phyloP scores from a whole-genome alignment of 92 coral and sea anemone genomes.

The Zoanthus gigantus region DNA sequence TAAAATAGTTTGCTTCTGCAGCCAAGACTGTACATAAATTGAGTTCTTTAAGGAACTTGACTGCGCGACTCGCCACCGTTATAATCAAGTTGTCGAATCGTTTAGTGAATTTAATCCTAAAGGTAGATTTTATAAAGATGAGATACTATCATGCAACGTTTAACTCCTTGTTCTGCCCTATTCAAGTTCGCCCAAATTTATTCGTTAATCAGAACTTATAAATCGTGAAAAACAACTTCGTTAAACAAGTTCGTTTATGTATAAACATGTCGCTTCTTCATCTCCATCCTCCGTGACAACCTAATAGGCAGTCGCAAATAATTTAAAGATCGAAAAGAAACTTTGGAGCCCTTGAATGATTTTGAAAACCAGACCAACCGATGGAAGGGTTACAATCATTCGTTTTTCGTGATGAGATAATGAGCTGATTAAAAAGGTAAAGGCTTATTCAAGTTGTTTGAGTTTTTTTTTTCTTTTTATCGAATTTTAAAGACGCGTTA shows the following conservation, averaged over 20 bases:
- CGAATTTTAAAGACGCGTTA: background rate
- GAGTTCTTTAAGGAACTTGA: background rate
- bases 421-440: slow-evolving; percentile 31
- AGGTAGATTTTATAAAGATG: background rate
- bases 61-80: background rate
- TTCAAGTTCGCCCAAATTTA: slow-evolving; percentile 21
- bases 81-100: background rate
- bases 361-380: background rate
- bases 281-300: background rate
- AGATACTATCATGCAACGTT: background rate
- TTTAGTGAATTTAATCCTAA: slow-evolving; percentile 1
- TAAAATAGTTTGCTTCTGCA: slow-evolving; percentile 46
- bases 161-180: background rate
- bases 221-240: background rate
- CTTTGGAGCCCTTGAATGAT: background rate
- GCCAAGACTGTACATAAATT: slow-evolving; percentile 31
- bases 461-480: background rate
- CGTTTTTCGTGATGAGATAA: slow-evolving; percentile 42
- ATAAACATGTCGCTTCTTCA: slow-evolving; percentile 46
- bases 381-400: background rate
- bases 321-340: background rate
- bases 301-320: background rate
- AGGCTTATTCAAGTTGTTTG: slow-evolving; percentile 23
- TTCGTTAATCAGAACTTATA: slow-evolving; percentile 48
- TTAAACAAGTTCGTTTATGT: slow-evolving; percentile 25